These are phyloP conservation scores for Nasonia oneida DNA, from an alignment of 2,888 invertebrate species.

Conservation along the genomic window DNA sequence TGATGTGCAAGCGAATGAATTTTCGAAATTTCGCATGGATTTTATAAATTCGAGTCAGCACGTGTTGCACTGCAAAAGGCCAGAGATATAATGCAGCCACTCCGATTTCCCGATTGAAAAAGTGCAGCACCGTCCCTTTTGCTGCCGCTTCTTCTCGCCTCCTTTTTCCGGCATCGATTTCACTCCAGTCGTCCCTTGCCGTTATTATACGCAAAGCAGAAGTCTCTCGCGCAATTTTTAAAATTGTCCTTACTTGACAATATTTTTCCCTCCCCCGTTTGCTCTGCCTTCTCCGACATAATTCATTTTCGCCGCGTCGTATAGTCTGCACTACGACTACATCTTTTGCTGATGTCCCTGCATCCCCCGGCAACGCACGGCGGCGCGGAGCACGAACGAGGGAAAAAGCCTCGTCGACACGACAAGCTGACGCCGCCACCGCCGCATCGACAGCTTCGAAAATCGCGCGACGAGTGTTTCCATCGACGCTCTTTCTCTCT, in stretches of 20 bases:
- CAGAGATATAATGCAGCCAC: not conserved
- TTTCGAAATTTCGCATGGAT: not conserved
- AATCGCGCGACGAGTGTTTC: slow-evolving; percentile 16
- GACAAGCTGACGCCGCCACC: slow-evolving; percentile 21
- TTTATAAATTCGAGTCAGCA: not conserved
- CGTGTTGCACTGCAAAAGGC: not conserved
- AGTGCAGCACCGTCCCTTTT: slow-evolving; percentile 1
- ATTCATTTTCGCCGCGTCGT: not conserved
- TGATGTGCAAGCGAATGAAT: not conserved
- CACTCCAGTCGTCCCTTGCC: not conserved
- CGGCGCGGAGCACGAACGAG: not conserved
- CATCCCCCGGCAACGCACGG: not conserved
- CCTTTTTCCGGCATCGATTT: slow-evolving; percentile 22
- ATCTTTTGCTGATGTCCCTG: not conserved
- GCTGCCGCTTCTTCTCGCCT: not conserved
- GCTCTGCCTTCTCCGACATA: not conserved
- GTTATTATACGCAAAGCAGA: not conserved
- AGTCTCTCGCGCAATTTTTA: not conserved
- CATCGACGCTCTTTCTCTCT: not conserved
- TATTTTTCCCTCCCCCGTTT: not conserved
- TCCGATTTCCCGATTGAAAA: not conserved
- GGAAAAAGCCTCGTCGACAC: not conserved
- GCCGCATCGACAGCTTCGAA: slow-evolving; percentile 34
- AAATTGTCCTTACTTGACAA: not conserved
- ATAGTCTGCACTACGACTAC: not conserved